Percentiles rank a stretch among this genome's conserved stretches.
Conservation (phyloP, 2,888 invertebrate species). For the Amitus sp. region DNA sequence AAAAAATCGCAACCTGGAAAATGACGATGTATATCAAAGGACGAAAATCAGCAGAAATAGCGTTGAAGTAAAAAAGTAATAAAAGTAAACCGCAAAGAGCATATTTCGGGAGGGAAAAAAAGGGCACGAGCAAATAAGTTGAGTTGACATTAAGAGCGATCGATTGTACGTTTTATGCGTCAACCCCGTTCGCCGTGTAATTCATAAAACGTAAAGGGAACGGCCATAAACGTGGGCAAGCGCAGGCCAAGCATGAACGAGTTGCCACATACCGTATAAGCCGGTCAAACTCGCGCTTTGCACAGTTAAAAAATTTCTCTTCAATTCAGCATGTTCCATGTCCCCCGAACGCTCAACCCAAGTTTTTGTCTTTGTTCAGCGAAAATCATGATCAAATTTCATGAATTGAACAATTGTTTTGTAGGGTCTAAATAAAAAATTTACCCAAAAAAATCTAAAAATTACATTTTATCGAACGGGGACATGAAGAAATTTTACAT, state of each 20-base stretch:
- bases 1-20: too few species aligned
- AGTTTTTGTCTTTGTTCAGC: too few species aligned
- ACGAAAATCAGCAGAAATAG: background rate
- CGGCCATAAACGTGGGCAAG: conserved; percentile 32
- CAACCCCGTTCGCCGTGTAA: conserved; percentile 30
- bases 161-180: conserved; percentile 27
- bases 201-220: conserved; percentile 33
- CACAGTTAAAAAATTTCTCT: too few species aligned
- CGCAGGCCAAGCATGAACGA: conserved; percentile 20
- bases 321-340: too few species aligned
- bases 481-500: too few species aligned
- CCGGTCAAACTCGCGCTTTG: too few species aligned
- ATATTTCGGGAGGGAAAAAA: background rate
- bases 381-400: too few species aligned
- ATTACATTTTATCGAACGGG: too few species aligned
- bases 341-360: too few species aligned
- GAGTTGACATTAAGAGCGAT: conserved; percentile 20
- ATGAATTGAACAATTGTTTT: too few species aligned
- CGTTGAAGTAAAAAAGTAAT: background rate
- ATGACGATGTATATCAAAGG: background rate
- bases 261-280: conserved; percentile 21
- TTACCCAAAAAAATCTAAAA: too few species aligned
- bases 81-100: background rate
- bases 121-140: background rate
- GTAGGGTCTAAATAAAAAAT: too few species aligned